A percentile compares a stretch with the other conserved stretches of the same genome.
phyloP scores from a whole-genome alignment of 2,797 vertebrate genomes.

The Onychomys arenicola region DNA sequence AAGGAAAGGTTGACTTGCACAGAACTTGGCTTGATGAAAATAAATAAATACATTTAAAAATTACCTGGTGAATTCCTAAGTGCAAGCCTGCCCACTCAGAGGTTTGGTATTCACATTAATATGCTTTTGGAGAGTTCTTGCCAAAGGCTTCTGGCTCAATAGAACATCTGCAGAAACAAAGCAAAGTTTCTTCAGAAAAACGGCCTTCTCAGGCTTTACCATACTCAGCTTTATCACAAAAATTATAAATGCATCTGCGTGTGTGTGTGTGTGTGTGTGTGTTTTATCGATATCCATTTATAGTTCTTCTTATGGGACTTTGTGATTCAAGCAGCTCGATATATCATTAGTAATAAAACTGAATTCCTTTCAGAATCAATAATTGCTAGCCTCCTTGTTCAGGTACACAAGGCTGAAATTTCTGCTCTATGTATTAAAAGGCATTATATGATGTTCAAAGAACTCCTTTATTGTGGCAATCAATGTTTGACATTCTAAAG shows the following conservation, averaged over 20 bases:
- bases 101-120: conserved; percentile 29
- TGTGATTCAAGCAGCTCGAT: conserved; percentile 56
- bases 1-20: background rate
- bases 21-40: background rate
- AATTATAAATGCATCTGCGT: background rate
- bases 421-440: conserved; percentile 55
- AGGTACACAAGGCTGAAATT: conserved; percentile 57
- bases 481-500: conserved; percentile 62
- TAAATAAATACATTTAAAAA: background rate
- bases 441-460: conserved; percentile 44
- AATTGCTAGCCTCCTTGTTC: conserved; percentile 60
- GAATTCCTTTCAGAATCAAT: conserved; percentile 69
- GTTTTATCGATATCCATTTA: conserved; percentile 29
- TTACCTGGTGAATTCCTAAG: background rate
- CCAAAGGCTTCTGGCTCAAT: conserved; percentile 23
- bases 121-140: conserved; percentile 42
- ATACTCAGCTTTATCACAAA: conserved; percentile 26
- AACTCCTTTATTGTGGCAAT: conserved; percentile 46
- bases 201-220: conserved; percentile 20
- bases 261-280: background rate
- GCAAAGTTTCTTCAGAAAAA: conserved; percentile 50
- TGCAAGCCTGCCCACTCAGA: background rate
- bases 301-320: conserved; percentile 40
- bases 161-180: conserved; percentile 46
- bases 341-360: conserved; percentile 68